Evolutionary conservation across 1,140 invertebrate species (phyloP).

Genomic region (Oncopeltus fasciatus): DNA sequence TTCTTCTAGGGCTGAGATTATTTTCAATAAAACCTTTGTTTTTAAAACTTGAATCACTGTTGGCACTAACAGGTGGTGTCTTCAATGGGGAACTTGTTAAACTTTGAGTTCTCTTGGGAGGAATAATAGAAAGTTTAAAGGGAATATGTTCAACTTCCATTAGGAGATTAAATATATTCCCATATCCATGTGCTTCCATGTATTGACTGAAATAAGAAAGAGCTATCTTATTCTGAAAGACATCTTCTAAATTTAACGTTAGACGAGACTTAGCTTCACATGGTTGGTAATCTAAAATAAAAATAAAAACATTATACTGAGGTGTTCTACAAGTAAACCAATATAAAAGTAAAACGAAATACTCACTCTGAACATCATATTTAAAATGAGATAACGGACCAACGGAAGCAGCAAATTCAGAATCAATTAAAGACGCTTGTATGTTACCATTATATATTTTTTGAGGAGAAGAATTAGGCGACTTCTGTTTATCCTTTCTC

Average conservation of each 20-base stretch:
- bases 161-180: constrained; percentile 12
- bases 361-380: constrained; percentile 14
- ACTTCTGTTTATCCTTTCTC: constrained; percentile 18
- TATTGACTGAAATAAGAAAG: constrained; percentile 18
- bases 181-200: constrained; percentile 17
- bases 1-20: neutral
- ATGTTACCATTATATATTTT: constrained; percentile 15
- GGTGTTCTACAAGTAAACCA: neutral
- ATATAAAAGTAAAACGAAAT: neutral
- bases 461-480: constrained; percentile 1
- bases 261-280: constrained; percentile 14
- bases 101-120: neutral
- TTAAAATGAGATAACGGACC: constrained; percentile 14
- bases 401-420: neutral
- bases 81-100: constrained; percentile 6
- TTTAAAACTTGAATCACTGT: neutral
- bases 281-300: constrained; percentile 11
- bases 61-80: neutral
- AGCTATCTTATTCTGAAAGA: constrained; percentile 17
- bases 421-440: neutral
- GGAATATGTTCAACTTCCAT: constrained; percentile 15
- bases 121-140: neutral
- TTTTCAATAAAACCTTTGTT: constrained; percentile 2
- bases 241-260: constrained; percentile 15
- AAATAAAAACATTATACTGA: neutral